A percentile compares a stretch with the other conserved stretches of the same genome.
phyloP scores from a whole-genome alignment of 2,113 vertebrate genomes.

The Hemicordylus capensis region DNA sequence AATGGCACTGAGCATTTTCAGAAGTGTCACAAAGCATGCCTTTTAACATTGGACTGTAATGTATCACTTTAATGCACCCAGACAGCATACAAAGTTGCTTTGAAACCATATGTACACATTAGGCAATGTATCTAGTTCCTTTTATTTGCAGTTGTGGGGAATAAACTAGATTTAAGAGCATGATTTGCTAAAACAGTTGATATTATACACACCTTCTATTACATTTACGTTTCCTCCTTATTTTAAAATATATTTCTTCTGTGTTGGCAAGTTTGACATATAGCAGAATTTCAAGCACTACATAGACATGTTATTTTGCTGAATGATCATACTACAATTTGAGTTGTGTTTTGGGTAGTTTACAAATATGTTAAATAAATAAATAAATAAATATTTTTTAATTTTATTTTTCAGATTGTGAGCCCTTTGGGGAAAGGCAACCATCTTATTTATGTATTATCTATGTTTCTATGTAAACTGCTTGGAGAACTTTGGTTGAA shows the following conservation, averaged over 20 bases:
- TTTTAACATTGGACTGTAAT: not conserved
- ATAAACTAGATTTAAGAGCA: conserved; percentile 6
- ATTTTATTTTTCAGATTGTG: too few species aligned
- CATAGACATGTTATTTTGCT: not conserved
- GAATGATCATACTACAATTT: not conserved
- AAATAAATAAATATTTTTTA: too few species aligned
- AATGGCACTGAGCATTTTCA: conserved; percentile 38
- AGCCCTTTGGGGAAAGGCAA: too few species aligned
- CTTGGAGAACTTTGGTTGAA: too few species aligned
- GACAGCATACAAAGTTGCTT: not conserved
- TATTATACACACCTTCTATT: conserved; percentile 47
- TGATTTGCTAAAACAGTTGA: not conserved
- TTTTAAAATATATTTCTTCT: conserved; percentile 45
- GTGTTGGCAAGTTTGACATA: conserved; percentile 15
- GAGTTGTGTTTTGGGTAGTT: too few species aligned
- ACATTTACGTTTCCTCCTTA: conserved; percentile 52
- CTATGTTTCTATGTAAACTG: too few species aligned
- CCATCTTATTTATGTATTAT: too few species aligned
- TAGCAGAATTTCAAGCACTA: conserved; percentile 1
- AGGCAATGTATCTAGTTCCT: not conserved
- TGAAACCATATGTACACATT: not conserved
- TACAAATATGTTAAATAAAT: too few species aligned
- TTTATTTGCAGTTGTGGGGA: not conserved
- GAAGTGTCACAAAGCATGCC: not conserved
- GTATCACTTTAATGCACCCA: too few species aligned